A percentile compares a stretch with the other conserved stretches of the same genome.
Conservation (phyloP, 2,888 invertebrate genomes). For the Acrocyrtus sp. region DNA sequence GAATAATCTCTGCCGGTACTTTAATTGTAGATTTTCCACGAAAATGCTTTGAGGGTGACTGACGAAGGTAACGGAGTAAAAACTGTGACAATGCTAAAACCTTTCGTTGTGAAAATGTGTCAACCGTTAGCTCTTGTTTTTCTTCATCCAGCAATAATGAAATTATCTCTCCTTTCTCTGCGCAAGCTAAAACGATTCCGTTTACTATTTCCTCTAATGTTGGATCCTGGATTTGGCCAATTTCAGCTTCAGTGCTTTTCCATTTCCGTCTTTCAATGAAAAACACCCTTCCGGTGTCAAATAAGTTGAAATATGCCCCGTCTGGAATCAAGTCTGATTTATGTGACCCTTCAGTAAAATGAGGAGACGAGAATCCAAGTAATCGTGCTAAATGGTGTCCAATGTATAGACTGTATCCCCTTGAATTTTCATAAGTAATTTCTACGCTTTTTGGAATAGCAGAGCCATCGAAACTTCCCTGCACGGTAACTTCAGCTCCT, state of each 20-base stretch:
- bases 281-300: not conserved
- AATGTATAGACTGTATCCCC: not conserved
- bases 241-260: not conserved
- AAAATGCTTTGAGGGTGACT: not conserved
- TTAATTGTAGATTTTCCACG: not conserved
- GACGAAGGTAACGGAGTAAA: not conserved
- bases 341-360: not conserved
- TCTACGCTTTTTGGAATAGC: not conserved
- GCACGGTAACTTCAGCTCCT: not conserved
- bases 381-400: not conserved
- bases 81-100: not conserved
- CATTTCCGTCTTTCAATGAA: not conserved
- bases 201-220: not conserved
- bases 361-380: not conserved
- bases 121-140: not conserved
- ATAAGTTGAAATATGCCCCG: not conserved
- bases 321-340: not conserved
- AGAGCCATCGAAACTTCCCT: not conserved
- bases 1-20: not conserved
- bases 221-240: not conserved
- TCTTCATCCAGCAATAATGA: not conserved
- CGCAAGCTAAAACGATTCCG: not conserved
- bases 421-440: not conserved
- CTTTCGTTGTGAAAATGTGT: not conserved
- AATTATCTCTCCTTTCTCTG: not conserved